Conservation (phyloP, 2,888 invertebrate genomes). For the Pterostichus niger region DNA sequence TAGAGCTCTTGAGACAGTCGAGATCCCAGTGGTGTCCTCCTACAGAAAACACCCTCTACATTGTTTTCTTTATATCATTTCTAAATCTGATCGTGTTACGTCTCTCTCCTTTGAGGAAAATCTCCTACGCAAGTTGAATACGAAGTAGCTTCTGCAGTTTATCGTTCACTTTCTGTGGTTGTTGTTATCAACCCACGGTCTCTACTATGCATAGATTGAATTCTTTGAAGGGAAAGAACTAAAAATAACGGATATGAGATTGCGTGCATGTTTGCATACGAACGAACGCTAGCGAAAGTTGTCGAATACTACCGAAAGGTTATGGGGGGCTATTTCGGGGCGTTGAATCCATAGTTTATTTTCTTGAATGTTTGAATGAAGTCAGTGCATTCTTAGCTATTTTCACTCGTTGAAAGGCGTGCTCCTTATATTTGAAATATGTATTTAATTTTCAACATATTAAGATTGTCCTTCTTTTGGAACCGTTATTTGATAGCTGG, state of each 20-base stretch:
- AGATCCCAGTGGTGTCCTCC: too few relatives aligned
- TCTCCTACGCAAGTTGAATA: too few relatives aligned
- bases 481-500: too few relatives aligned
- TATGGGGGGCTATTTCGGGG: slow-evolving; percentile 17
- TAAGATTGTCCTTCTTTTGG: too few relatives aligned
- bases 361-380: background rate
- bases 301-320: background rate
- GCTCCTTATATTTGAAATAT: too few relatives aligned
- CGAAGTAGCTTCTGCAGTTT: background rate
- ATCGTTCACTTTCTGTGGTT: slow-evolving; percentile 21
- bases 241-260: slow-evolving; percentile 47
- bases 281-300: slow-evolving; percentile 20
- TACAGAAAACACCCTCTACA: too few relatives aligned
- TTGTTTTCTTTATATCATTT: too few relatives aligned
- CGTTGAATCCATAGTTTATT: background rate
- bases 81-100: too few relatives aligned
- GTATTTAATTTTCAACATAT: too few relatives aligned
- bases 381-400: background rate
- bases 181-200: slow-evolving; percentile 57
- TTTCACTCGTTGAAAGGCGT: background rate
- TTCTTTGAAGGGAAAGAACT: slow-evolving; percentile 55
- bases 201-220: slow-evolving; percentile 40
- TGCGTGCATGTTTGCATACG: slow-evolving; percentile 25
- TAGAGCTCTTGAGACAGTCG: too few relatives aligned
- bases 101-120: too few relatives aligned